Evolutionary conservation across 2,113 vertebrate genomes (phyloP).

Genomic region (Leptocoma aspasia): DNA sequence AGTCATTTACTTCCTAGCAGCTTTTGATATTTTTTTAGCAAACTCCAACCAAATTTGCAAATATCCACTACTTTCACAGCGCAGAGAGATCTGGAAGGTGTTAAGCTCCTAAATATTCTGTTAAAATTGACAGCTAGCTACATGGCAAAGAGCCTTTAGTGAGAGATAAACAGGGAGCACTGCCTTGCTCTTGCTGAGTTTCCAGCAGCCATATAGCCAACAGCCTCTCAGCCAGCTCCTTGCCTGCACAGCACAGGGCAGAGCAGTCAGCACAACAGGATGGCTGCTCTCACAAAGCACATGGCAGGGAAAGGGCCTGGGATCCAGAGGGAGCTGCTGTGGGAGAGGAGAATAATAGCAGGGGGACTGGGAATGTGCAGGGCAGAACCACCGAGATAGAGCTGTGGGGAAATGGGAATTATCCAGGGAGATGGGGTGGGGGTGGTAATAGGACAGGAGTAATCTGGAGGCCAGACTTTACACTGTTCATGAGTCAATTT

Average conservation of each 20-base stretch:
- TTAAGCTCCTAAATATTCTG: neutral
- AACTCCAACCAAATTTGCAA: neutral
- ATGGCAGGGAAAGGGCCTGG: neutral
- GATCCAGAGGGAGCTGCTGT: neutral
- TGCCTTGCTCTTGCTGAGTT: neutral
- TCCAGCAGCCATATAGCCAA: neutral
- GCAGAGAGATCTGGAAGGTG: neutral
- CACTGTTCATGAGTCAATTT: neutral
- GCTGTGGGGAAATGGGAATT: neutral
- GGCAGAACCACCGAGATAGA: neutral
- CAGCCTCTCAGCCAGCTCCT: neutral
- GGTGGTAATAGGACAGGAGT: neutral
- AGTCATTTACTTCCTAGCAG: neutral
- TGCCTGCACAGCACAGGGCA: neutral
- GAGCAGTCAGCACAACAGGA: neutral
- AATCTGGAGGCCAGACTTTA: neutral
- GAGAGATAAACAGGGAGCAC: neutral
- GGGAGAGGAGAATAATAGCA: neutral
- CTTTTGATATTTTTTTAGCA: neutral
- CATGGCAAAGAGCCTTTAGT: neutral
- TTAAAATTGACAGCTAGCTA: neutral
- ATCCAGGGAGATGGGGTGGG: accelerated
- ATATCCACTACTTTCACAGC: neutral
- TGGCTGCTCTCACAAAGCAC: neutral
- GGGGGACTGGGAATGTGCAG: neutral